Conservation (phyloP, 92 coral and sea anemone genomes). For the Heliopora coerulea region DNA sequence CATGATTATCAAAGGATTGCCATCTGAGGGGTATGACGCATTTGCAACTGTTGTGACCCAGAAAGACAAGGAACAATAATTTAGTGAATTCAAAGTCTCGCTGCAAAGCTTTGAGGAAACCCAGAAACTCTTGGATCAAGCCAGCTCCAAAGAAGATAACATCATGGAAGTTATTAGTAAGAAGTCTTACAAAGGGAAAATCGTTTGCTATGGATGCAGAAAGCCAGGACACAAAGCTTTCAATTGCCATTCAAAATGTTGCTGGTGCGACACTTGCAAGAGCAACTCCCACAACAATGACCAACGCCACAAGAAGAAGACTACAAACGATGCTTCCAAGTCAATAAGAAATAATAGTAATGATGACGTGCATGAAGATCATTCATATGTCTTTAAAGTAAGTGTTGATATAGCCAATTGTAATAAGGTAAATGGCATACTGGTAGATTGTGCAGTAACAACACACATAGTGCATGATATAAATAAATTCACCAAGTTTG, state of each 20-base stretch:
- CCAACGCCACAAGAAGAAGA: background rate
- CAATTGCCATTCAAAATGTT: background rate
- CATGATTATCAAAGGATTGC: conserved; percentile 20
- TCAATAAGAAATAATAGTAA: conserved; percentile 6
- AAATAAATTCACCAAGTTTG: background rate
- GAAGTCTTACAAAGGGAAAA: background rate
- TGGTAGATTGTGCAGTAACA: background rate
- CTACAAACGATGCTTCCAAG: background rate
- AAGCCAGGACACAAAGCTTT: background rate
- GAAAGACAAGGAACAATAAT: conserved; percentile 8
- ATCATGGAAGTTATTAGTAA: conserved; percentile 8
- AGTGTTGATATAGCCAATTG: background rate
- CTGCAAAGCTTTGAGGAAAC: conserved; percentile 31
- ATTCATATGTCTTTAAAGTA: conserved; percentile 5
- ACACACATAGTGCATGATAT: conserved; percentile 3
- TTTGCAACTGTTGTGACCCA: conserved; percentile 30
- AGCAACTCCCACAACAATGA: conserved; percentile 5
- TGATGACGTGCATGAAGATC: conserved; percentile 4
- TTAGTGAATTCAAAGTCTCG: conserved; percentile 24
- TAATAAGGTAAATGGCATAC: conserved; percentile 5
- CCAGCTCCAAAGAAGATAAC: conserved; percentile 12
- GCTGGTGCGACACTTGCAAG: background rate
- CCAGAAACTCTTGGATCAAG: conserved; percentile 3
- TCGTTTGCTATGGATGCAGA: background rate
- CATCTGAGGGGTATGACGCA: background rate